Evolutionary conservation across 1,140 invertebrate genomes (phyloP).

Genomic region (Eueides isabella): DNA sequence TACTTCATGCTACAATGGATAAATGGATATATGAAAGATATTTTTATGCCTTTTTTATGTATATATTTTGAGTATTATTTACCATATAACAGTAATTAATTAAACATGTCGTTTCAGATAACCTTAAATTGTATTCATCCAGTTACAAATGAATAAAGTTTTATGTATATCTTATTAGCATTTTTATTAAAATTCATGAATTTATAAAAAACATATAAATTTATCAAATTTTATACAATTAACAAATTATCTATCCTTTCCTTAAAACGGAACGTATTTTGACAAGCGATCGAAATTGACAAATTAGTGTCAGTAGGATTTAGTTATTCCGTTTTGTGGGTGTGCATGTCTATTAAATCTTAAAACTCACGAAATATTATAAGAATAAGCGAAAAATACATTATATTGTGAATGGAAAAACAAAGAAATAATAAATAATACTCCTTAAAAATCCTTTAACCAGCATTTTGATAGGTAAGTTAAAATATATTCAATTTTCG

Average conservation of each 20-base stretch:
- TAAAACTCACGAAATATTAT: constrained; percentile 28
- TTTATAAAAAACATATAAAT: too few species aligned
- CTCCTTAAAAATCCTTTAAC: background rate
- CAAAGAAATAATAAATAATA: constrained; percentile 16
- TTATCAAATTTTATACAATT: too few species aligned
- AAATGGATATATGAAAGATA: background rate
- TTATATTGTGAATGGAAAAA: constrained; percentile 28
- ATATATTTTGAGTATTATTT: too few species aligned
- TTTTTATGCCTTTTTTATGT: too few species aligned
- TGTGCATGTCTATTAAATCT: constrained; percentile 46
- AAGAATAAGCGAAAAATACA: background rate
- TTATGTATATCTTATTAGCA: too few species aligned
- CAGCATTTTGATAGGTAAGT: constrained; percentile 59
- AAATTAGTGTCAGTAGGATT: constrained; percentile 51
- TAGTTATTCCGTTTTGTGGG: constrained; percentile 64
- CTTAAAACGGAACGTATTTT: constrained; percentile 36
- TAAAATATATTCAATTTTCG: constrained; percentile 38
- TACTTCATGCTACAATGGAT: too few species aligned
- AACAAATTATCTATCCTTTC: background rate
- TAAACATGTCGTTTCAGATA: too few species aligned
- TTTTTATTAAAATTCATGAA: too few species aligned
- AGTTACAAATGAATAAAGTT: too few species aligned
- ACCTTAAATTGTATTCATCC: too few species aligned
- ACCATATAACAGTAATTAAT: too few species aligned
- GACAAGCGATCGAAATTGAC: constrained; percentile 53